These are phyloP conservation scores for Sepiola atlantica DNA, from an alignment of 2,888 invertebrate genomes.

Conservation along the genomic window DNA sequence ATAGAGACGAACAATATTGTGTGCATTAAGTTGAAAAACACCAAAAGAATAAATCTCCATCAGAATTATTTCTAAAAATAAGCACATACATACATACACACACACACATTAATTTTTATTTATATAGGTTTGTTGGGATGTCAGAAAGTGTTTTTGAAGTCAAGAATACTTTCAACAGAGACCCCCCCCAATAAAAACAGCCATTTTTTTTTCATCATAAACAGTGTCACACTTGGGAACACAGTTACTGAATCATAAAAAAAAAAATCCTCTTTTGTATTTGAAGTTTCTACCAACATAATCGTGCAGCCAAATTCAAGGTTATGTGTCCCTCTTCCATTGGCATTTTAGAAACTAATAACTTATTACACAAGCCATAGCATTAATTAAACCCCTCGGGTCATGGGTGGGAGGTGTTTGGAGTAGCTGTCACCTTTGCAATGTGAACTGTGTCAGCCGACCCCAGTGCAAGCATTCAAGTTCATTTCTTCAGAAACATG, in stretches of 20 bases:
- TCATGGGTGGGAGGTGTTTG: not conserved
- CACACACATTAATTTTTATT: no score
- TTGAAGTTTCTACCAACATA: not conserved
- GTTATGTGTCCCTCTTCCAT: not conserved
- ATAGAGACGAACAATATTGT: no score
- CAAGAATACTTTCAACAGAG: not conserved
- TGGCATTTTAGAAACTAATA: not conserved
- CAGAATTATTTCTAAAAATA: no score
- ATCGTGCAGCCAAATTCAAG: not conserved
- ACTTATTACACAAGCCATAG: not conserved
- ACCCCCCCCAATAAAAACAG: not conserved
- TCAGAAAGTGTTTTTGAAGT: not conserved
- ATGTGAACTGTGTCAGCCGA: not conserved
- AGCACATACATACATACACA: no score
- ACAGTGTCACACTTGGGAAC: no score
- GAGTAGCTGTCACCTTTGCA: not conserved
- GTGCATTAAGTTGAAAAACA: no score
- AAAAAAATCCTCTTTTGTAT: not conserved
- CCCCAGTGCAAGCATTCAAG: not conserved
- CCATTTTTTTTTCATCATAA: not conserved
- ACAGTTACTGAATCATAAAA: no score
- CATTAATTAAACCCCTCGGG: not conserved
- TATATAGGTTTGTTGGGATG: not conserved
- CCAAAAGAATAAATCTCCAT: no score
- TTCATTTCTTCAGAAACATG: not conserved